Evolutionary conservation across 2,888 invertebrate species (phyloP), one percentile per base, ranked within the genome.

Genomic region (Ochlodes sylvanus): DNA sequence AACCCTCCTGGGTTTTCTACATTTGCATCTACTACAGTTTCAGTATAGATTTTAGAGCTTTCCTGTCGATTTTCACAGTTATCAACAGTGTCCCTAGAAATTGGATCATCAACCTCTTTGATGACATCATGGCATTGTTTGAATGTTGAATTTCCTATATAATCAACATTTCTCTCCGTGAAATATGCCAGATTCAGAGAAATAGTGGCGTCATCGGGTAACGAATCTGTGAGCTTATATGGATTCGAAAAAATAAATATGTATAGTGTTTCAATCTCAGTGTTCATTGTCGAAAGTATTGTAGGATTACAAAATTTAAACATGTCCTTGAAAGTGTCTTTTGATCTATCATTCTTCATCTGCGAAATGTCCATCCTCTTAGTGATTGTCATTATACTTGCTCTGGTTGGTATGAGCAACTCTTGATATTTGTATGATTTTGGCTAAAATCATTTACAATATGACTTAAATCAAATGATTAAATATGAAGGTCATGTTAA

Each of bases 391-490:
- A 81, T 73, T 27, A 78, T 77, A 15, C 38, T 68, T 27, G 85
- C 83, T 66, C 78, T 71, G 19, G 71, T 68, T 54, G 87, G 76
- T 67, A 88, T 21, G 42, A 80, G 63, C 61, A 88, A 73, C 61
- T 89, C 88, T 79, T 78, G 81, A 71, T 86, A 89, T 75, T 88
- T 90, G 78, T 85, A 81, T 72, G 79, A 75, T 72, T 82, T 82
- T 73, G 65, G 78, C 89, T 89, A 90, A 79, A 89, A 89, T 70
- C 70, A 70, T 71, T 68, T 73, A 73, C 52, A 68, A 54, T 27
- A 64, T 55, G 52, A 67, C 66, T 57, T 32, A 19, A 57, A 58
- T 27, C 21, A 56, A 7, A 19, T 41, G 42, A 42, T 54, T n/a
- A 27, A 27, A 58, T n/a, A 42, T 9, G 1, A 21, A 50, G 6